Evolutionary conservation across 2,113 vertebrate species (phyloP), one percentile per base, ranked within the genome.

Genomic region (Urocitellus parryii): DNA sequence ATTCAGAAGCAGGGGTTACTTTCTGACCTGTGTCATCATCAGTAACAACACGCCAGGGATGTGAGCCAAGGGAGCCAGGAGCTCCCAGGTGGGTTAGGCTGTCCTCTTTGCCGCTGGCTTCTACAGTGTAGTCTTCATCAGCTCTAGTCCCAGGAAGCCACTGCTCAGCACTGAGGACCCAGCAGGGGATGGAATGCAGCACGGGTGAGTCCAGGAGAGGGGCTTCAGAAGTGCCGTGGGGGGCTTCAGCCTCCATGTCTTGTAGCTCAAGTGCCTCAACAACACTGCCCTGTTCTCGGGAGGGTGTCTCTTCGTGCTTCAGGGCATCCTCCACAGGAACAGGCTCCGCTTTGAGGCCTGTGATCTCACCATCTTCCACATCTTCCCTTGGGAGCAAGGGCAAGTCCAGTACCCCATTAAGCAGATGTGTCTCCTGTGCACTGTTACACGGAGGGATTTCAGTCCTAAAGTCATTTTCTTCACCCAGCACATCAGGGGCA

Each of bases 271-370:
- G 93, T 2, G 95, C 65, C 0, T 58, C 20, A 32, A 73, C n/a
- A 73, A 76, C 95, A 84, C 87, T 8, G 32, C 93, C 86, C 27
- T 92, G 96, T 42, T 97, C 97, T 25, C 32, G 78, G 68, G 92
- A 96, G 78, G 76, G 92, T 4, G 74, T 82, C 29, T 45, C 90
- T 68, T 24, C 32, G 67, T 39, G 67, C 12, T 0, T 29, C 16
- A 4, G 65, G 8, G 91, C 90, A 0, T 0, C 11, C 1, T 53
- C 72, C 7, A 20, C 16, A 82, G 96, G 91, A 80, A 20, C 7
- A 27, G 76, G 53, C 24, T 24, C 95, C 65, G 78, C 65, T 18
- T 92, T 63, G 3, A 0, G 92, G 48, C 96, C 97, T 51, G 58
- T 48, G 56, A 25, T 53, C 34, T 77, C 68, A 24, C 6, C 13